Percentiles rank a stretch among this genome's conserved stretches.
Evolutionary conservation across 1,140 invertebrate genomes (phyloP).

Genomic region (Bombus picipes): DNA sequence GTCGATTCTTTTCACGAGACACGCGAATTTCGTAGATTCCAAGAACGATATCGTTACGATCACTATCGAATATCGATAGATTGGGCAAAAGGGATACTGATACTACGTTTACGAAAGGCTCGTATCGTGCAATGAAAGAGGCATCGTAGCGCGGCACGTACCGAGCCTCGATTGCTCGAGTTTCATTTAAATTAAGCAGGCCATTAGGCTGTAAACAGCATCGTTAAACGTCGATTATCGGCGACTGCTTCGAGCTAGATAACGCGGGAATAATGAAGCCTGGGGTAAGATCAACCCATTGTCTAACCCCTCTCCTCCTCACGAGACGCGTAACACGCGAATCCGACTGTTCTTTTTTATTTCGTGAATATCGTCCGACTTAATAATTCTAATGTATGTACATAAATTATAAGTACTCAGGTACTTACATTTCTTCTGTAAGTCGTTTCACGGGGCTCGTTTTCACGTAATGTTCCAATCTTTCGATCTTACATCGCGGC

Average conservation of each 20-base stretch:
- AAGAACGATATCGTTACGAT: neutral
- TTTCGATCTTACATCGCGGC: neutral
- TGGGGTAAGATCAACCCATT: constrained; percentile 58
- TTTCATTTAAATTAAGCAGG: constrained; percentile 55
- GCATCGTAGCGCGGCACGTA: neutral
- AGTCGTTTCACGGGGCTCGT: neutral
- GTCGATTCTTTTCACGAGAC: neutral
- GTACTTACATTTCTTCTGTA: neutral
- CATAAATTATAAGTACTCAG: neutral
- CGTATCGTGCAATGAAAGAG: neutral
- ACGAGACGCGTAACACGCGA: constrained; percentile 36
- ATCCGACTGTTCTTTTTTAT: constrained; percentile 50
- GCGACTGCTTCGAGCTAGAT: constrained; percentile 39
- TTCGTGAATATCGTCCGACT: neutral
- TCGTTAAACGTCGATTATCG: constrained; percentile 67
- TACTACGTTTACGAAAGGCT: neutral
- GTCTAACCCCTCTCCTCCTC: constrained; percentile 8
- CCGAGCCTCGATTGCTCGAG: neutral
- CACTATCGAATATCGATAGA: neutral
- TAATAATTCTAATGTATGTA: constrained; percentile 2
- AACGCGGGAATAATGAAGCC: constrained; percentile 65
- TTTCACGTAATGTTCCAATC: neutral
- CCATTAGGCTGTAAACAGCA: constrained; percentile 63
- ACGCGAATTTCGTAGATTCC: neutral
- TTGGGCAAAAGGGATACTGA: neutral